Base-by-base conservation (phyloP, 2,888 invertebrate species). In the Leptura quadrifasciata region DNA sequence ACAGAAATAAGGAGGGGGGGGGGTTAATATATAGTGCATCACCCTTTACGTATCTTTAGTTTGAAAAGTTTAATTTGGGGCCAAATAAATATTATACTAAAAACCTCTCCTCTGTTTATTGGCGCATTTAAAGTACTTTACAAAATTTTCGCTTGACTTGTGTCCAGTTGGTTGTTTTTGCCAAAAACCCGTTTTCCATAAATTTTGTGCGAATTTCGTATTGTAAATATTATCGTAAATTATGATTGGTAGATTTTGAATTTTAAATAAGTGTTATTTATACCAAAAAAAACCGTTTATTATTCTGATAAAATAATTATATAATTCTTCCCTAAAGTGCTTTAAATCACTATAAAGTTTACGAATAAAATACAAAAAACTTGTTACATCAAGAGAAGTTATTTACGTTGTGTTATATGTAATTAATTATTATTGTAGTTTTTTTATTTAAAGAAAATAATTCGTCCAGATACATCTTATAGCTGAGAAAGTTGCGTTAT, bases 241-340 rank as follows among this genome's bases (percentile, higher is more conserved):
- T 68, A 78, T 82, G 77, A 81, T 83, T 81, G 81, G 83, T 85
- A 85, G 84, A 80, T 84, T 83, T 84, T 80, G 85, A 85, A 83
- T 74, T 85, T 84, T 86, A 82, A 81, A 84, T 86, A 83, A 82
- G 82, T 84, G 85, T 85, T 83, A 85, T 86, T 86, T 85, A 82
- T 85, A 86, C 86, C 85, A 84, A 79, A 80, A 79, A 81, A 71
- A 76, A 63, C 63, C 61, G 74, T 74, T 74, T 83, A 82, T 83
- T 84, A 85, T 85, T 87, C 86, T 85, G 82, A 85, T 85, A 85
- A 84, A n/a, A 85, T 85, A 85, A 86, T 85, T 87, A 86, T 86
- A 87, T 80, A 78, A 89, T 89, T 89, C 89, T 89, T 89, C 89
- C 89, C 89, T 89, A 88, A 88, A 89, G 89, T 89, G 89, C 89